Percentiles rank a stretch among this genome's conserved stretches.
Conservation (phyloP, 2,797 vertebrate genomes). For the Periophthalmus magnuspinnatus region DNA sequence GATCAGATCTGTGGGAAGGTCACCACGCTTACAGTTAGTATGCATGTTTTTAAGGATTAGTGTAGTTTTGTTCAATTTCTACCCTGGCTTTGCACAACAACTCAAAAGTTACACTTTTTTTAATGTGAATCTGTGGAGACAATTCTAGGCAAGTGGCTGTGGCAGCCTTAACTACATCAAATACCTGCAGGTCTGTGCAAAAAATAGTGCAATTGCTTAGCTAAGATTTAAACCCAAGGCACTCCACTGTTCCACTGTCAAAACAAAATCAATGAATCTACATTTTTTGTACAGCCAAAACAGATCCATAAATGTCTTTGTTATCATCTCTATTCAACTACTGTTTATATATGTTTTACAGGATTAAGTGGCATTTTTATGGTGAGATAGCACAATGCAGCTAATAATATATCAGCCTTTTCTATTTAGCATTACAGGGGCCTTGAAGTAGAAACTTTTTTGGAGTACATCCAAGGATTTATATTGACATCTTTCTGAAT, state of each 20-base stretch:
- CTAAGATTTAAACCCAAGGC: too few species aligned
- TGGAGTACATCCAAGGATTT: neutral
- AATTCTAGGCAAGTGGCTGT: too few species aligned
- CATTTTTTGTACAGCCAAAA: neutral
- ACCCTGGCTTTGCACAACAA: too few species aligned
- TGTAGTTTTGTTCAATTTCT: too few species aligned
- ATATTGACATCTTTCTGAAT: neutral
- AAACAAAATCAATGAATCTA: neutral
- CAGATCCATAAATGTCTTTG: neutral
- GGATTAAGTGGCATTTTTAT: constrained; percentile 7
- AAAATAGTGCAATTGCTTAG: too few species aligned
- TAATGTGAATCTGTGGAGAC: too few species aligned
- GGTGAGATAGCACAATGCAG: neutral
- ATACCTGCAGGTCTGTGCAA: too few species aligned
- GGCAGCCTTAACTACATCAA: too few species aligned
- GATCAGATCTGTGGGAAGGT: too few species aligned
- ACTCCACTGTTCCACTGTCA: neutral
- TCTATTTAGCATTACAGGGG: neutral
- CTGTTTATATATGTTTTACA: neutral
- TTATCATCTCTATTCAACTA: neutral
- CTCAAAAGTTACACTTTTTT: too few species aligned
- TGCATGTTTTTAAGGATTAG: too few species aligned
- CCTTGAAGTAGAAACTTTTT: neutral
- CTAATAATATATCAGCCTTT: neutral
- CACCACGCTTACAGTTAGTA: too few species aligned